A percentile compares a stretch with the other conserved stretches of the same genome.
Conservation (phyloP, 2,888 invertebrate species). For the Drosophila nr. fundita region DNA sequence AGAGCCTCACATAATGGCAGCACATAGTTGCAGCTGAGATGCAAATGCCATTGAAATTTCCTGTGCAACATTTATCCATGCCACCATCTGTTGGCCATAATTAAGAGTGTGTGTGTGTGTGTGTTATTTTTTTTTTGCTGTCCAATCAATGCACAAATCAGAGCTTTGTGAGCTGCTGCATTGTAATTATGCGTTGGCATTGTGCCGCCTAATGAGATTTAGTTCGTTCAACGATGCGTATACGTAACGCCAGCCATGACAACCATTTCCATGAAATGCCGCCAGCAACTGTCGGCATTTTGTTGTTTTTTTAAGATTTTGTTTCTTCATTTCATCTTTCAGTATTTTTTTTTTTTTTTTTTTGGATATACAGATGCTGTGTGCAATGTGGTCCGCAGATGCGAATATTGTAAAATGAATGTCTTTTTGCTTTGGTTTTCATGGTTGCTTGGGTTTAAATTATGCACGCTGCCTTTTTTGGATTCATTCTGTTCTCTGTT, state of each 20-base stretch:
- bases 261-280: slow-evolving; percentile 16
- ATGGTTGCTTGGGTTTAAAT: slow-evolving; percentile 2
- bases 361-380: neutral
- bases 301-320: slow-evolving; percentile 4
- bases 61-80: slow-evolving; percentile 7
- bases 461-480: slow-evolving; percentile 22
- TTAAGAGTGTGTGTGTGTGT: slow-evolving; percentile 32
- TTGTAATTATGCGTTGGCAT: slow-evolving; percentile 53
- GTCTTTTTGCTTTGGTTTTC: slow-evolving; percentile 11
- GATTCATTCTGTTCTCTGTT: slow-evolving; percentile 28
- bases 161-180: neutral
- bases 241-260: slow-evolving; percentile 36
- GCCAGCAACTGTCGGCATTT: slow-evolving; percentile 31
- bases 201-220: slow-evolving; percentile 60
- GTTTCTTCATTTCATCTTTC: neutral
- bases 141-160: slow-evolving; percentile 41
- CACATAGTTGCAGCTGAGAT: slow-evolving; percentile 24
- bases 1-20: slow-evolving; percentile 40
- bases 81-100: slow-evolving; percentile 29
- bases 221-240: slow-evolving; percentile 54
- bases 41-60: slow-evolving; percentile 52
- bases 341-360: slow-evolving; percentile 9
- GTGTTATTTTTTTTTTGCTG: neutral
- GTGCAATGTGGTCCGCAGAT: neutral
- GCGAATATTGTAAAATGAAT: neutral